phyloP scores from a whole-genome alignment of 2,113 vertebrate genomes.

The Gavialis gangeticus region DNA sequence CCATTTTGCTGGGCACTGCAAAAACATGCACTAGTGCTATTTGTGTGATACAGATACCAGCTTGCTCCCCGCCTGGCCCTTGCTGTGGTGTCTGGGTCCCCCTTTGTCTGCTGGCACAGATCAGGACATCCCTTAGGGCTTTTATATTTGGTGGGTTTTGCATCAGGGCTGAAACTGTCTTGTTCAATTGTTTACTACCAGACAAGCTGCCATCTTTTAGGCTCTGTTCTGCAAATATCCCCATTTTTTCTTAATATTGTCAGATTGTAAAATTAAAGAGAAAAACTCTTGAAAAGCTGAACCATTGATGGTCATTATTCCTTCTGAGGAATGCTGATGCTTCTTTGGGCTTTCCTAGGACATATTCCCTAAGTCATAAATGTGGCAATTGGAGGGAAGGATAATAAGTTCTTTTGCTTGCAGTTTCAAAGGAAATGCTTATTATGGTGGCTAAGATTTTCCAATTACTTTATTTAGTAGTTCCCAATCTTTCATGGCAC shows the following conservation, averaged over 20 bases:
- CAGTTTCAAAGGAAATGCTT: too few relatives aligned
- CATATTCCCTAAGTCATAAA: background rate
- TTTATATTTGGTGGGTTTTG: background rate
- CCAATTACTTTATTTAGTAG: too few relatives aligned
- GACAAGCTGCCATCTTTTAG: background rate
- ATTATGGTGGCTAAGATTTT: too few relatives aligned
- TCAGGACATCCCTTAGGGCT: background rate
- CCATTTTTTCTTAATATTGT: background rate
- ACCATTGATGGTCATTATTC: background rate
- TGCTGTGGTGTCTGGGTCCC: background rate
- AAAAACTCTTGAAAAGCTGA: background rate
- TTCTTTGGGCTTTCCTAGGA: background rate
- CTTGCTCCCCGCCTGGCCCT: background rate
- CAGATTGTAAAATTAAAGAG: background rate
- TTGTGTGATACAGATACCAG: background rate
- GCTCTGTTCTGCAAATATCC: background rate
- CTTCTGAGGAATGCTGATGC: background rate
- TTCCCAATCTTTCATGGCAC: too few relatives aligned
- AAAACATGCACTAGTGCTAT: background rate
- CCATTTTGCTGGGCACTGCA: background rate
- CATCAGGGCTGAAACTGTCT: background rate
- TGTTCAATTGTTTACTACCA: background rate
- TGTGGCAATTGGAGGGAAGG: background rate
- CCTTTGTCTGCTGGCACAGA: background rate
- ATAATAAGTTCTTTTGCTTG: background rate